Percentiles rank a stretch among this genome's conserved stretches.
Evolutionary conservation across 2,888 invertebrate species (phyloP).

Genomic region (Masnerella sp.): DNA sequence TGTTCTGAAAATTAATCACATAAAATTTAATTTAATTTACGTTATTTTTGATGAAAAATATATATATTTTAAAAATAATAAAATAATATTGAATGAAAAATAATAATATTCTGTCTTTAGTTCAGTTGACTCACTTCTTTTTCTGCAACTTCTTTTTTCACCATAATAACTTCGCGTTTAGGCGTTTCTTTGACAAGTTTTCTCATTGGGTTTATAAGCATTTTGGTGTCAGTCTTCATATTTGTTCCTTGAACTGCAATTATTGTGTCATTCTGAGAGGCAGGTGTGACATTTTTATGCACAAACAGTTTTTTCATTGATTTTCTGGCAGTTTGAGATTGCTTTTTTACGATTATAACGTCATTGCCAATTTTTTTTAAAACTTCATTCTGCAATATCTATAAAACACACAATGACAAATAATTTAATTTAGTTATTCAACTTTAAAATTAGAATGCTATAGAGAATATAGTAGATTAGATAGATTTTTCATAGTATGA

Average conservation of each 20-base stretch:
- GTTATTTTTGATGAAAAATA: neutral
- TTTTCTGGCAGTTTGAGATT: constrained; percentile 37
- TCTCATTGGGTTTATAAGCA: neutral
- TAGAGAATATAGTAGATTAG: neutral
- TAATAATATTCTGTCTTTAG: too few relatives aligned
- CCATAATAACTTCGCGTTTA: neutral
- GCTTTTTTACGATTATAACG: constrained; percentile 26
- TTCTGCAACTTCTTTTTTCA: neutral
- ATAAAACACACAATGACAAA: neutral
- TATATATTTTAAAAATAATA: neutral
- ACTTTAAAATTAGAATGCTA: neutral
- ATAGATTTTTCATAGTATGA: too few relatives aligned
- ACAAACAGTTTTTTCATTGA: constrained; percentile 63
- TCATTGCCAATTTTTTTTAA: constrained; percentile 7
- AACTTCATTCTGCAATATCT: constrained; percentile 5
- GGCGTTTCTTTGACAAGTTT: neutral
- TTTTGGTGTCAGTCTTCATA: neutral
- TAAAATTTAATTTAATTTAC: neutral
- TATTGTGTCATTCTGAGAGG: neutral
- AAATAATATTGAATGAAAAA: neutral
- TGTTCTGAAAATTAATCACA: neutral
- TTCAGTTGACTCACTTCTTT: constrained; percentile 4
- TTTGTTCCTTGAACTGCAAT: constrained; percentile 1
- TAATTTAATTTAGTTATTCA: too few relatives aligned
- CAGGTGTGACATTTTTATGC: neutral